phyloP scores from a whole-genome alignment of 2,113 vertebrate species.

The Tylochromis polylepis region DNA sequence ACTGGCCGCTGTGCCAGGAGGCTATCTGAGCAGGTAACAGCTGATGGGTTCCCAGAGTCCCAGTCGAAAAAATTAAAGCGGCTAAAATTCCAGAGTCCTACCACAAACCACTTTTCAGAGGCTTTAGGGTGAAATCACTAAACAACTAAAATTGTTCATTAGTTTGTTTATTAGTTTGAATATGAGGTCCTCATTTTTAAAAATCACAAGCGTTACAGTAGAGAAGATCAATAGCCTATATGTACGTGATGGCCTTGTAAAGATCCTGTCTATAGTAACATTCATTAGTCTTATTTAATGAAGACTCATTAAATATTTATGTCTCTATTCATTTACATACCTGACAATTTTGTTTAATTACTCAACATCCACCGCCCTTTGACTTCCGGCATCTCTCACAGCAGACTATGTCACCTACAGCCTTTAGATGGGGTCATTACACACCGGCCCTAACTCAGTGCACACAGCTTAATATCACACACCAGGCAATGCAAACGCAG shows the following conservation, averaged over 20 bases:
- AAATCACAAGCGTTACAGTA: background rate
- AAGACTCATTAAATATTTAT: constrained; percentile 33
- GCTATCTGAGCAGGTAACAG: background rate
- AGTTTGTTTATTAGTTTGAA: background rate
- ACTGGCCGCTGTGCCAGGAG: background rate
- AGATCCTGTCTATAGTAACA: background rate
- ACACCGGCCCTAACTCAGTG: background rate
- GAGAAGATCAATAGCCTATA: background rate
- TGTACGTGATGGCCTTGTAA: constrained; percentile 5
- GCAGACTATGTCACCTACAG: background rate
- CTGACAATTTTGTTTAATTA: constrained; percentile 35
- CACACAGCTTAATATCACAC: constrained; percentile 28
- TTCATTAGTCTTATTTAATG: background rate
- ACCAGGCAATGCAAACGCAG: background rate
- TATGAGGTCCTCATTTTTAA: background rate
- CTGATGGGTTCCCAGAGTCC: background rate
- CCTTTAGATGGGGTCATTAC: constrained; percentile 26
- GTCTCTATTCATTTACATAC: constrained; percentile 27
- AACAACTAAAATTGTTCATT: background rate
- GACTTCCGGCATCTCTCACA: constrained; percentile 5
- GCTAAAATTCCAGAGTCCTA: background rate
- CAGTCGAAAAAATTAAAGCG: background rate
- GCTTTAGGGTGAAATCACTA: background rate
- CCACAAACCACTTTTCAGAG: background rate
- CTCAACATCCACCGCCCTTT: constrained; percentile 19